Conservation (phyloP, 2,888 invertebrate genomes). For the Stomorhina lunata region DNA sequence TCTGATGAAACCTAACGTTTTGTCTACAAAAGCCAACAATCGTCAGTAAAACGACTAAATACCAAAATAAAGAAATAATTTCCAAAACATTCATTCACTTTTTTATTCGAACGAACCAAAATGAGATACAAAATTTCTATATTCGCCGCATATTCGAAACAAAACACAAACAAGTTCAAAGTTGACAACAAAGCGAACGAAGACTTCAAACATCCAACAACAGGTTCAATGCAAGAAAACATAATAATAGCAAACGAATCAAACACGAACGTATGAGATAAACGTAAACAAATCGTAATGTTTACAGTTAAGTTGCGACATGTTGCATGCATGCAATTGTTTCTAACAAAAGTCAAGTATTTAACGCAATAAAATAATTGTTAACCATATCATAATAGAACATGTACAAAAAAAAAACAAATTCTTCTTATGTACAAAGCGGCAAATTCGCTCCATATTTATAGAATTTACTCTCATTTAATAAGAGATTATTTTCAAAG, state of each 20-base stretch:
- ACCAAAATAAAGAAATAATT: not conserved
- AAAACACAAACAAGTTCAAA: constrained; percentile 25
- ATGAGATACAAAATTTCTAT: constrained; percentile 11
- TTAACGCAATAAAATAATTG: not conserved
- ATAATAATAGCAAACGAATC: not conserved
- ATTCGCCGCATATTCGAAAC: constrained; percentile 17
- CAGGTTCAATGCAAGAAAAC: constrained; percentile 26
- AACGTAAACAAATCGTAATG: not conserved
- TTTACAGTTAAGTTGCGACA: not conserved
- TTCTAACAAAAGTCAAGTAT: not conserved
- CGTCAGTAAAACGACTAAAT: not conserved
- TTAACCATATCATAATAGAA: not conserved
- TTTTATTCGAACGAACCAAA: not conserved
- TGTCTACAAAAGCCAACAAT: constrained; percentile 4
- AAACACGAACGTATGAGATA: not conserved
- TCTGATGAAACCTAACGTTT: constrained; percentile 6
- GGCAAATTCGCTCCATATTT: constrained; percentile 28
- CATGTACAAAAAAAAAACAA: not conserved
- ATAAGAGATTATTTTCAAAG: not conserved
- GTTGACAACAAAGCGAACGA: not conserved
- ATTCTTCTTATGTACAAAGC: not conserved
- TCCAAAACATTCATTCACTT: not conserved
- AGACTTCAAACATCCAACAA: not conserved
- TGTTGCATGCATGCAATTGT: constrained; percentile 2
- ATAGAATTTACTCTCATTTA: not conserved